These are phyloP conservation scores for Beris morrisii DNA, from an alignment of 2,888 invertebrate genomes.

Conservation along the genomic window DNA sequence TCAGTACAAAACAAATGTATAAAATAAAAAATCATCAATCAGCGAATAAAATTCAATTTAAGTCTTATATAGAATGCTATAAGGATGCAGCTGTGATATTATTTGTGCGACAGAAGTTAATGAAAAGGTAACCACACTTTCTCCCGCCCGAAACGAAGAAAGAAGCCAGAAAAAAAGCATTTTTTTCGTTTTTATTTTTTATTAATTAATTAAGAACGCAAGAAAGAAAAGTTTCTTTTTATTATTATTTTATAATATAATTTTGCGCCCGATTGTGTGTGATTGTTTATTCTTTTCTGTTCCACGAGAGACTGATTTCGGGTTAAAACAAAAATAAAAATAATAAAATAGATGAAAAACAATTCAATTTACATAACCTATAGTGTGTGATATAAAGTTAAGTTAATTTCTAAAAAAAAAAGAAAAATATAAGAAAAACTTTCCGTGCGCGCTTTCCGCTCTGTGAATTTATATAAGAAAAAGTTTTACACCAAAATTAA, in stretches of 20 bases:
- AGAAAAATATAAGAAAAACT: too few species aligned
- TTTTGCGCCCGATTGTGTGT: too few species aligned
- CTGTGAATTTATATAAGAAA: too few species aligned
- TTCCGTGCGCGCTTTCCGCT: too few species aligned
- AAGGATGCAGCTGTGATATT: conserved; percentile 36
- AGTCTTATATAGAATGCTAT: conserved; percentile 30
- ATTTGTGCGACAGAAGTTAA: conserved; percentile 37
- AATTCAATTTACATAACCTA: conserved; percentile 2
- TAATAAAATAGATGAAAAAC: conserved; percentile 3
- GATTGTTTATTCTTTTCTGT: too few species aligned
- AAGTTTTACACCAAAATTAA: too few species aligned
- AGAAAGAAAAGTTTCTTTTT: too few species aligned
- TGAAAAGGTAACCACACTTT: conserved; percentile 1
- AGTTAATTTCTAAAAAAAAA: conserved; percentile 23
- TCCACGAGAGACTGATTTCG: too few species aligned
- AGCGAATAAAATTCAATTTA: conserved; percentile 29
- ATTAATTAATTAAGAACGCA: too few species aligned
- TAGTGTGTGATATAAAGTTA: conserved; percentile 36
- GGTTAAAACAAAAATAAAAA: conserved; percentile 6
- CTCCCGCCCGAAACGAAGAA: not conserved
- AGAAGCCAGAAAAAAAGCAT: not conserved
- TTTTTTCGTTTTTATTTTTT: too few species aligned
- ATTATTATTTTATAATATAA: too few species aligned
- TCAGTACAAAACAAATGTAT: conserved; percentile 33
- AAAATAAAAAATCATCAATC: conserved; percentile 30